Base-by-base conservation (phyloP, 2,888 invertebrate species). In the Drosophila subquinaria region DNA sequence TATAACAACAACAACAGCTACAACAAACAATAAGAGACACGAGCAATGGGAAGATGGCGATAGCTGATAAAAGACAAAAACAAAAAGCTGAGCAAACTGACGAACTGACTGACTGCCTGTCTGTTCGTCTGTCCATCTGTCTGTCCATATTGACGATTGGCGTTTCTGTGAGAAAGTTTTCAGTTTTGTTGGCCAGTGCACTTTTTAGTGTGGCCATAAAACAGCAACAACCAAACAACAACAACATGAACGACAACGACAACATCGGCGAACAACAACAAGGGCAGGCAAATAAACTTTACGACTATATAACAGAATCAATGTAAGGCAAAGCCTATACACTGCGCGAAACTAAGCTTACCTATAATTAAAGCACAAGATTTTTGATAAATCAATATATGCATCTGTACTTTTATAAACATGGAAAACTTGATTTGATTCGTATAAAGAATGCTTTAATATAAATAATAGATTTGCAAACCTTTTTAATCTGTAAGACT, bases 301-400 rank as follows among this genome's bases (percentile, higher is more conserved):
- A 84, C 89, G 89, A 88, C 84, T 73, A 81, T 71, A 79, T 88
- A 88, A 86, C 89, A 88, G 89, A 86, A 88, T 88, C 84, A 84
- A 86, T 88, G 83, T 83, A 84, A 83, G 84, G 62, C 84, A 76
- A 69, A 66, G 79, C 48, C 45, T 33, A 43, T 59, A 65, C 76
- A 76, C 79, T 69, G 35, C 10, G 35, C 69, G 20, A 78, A 76
- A 74, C 36, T 23, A 3, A 23, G 3, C 23, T 23, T 23, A 23
- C 23, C 23, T 23, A 23, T 23, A 23, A 23, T 23, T 4, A 23
- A 23, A 23, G 23, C 23, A 17, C 17, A 17, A 17, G 20, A 3
- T 20, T 3, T 20, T 20, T 20, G 3, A 3, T 20, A 3, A 11
- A 35, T 23, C 4, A 23, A 23, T 4, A 35, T 36, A 36, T n/a